phyloP scores from a whole-genome alignment of 2,113 vertebrate species.

The Melanostigma gelatinosum region DNA sequence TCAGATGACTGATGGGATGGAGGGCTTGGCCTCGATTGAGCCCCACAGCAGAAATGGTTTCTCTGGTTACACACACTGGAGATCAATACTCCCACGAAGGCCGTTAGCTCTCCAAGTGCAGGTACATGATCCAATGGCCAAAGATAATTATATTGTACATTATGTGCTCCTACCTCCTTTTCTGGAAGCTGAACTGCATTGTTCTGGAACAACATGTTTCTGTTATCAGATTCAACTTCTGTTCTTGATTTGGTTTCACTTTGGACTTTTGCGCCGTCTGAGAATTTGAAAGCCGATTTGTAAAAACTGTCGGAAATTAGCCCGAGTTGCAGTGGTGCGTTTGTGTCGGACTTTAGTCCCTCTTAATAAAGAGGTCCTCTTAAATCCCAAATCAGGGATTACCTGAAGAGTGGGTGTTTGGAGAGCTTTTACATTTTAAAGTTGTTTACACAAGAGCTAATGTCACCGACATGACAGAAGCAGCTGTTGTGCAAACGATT shows the following conservation, averaged over 20 bases:
- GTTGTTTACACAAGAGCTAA: conserved; percentile 76
- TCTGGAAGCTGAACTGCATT: conserved; percentile 30
- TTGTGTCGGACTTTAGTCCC: conserved; percentile 72
- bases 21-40: conserved; percentile 61
- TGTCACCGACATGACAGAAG: conserved; percentile 57
- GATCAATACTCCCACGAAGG: conserved; percentile 75
- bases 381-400: conserved; percentile 71
- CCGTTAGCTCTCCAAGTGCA: conserved; percentile 60
- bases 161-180: conserved; percentile 36
- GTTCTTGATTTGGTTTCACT: conserved; percentile 28
- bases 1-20: conserved; percentile 68
- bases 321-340: conserved; percentile 41
- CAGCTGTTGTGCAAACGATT: conserved; percentile 50
- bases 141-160: conserved; percentile 54
- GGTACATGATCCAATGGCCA: conserved; percentile 71
- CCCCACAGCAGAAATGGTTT: conserved; percentile 69
- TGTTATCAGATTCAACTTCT: conserved; percentile 55
- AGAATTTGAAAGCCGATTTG: conserved; percentile 71
- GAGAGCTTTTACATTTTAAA: conserved; percentile 61
- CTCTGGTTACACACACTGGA: conserved; percentile 73
- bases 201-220: conserved; percentile 49
- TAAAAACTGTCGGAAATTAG: conserved; percentile 62
- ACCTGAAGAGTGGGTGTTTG: conserved; percentile 54
- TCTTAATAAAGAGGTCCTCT: conserved; percentile 36
- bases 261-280: conserved; percentile 44